Base-by-base conservation (phyloP, 1,140 invertebrate genomes). In the Drosophila sp. region DNA sequence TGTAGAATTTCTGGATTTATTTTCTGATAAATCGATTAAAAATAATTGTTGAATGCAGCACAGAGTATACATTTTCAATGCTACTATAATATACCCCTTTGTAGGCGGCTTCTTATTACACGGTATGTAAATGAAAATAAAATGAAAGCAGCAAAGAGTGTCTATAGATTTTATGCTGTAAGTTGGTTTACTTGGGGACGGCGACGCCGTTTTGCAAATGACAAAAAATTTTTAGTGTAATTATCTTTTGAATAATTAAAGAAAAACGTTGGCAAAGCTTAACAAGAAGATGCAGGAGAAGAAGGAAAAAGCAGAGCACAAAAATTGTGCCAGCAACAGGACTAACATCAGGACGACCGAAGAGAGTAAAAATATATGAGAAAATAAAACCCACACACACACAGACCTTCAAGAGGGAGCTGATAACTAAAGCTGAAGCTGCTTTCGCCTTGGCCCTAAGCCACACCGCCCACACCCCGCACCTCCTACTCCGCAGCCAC, bases 201-300 rank as follows among this genome's bases (percentile, higher is more conserved):
- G 57, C 63, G 61, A 64, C 72, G 61, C 45, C 64, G 50, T 62
- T 74, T 74, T 74, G 50, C 76, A 78, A 78, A 86, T 78, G 77
- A 77, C 73, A 80, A 84, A 72, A 78, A 79, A 72, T 79, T 79
- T 78, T 82, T 82, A 78, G 82, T 87, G 82, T 87, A 87, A 87
- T 87, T 87, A 87, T 87, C 82, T 87, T 87, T 87, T 87, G 82
- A 86, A 87, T 87, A 87, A 87, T 87, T 87, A 87, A 87, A 87
- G 82, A 87, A 87, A 86, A 87, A 87, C 79, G 82, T 87, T 87
- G 78, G 56, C 66, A 50, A 45, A 76, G 82, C 78, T 72, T 73
- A 59, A 86, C 73, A 80, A 69, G 72, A 72, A 78, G 3, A 38
- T 11, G 4, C 9, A 38, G 34, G 1, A 38, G 34, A n/a, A 38